Evolutionary conservation across 92 coral and sea anemone genomes (phyloP).

Genomic region (Paramuricea clavata): DNA sequence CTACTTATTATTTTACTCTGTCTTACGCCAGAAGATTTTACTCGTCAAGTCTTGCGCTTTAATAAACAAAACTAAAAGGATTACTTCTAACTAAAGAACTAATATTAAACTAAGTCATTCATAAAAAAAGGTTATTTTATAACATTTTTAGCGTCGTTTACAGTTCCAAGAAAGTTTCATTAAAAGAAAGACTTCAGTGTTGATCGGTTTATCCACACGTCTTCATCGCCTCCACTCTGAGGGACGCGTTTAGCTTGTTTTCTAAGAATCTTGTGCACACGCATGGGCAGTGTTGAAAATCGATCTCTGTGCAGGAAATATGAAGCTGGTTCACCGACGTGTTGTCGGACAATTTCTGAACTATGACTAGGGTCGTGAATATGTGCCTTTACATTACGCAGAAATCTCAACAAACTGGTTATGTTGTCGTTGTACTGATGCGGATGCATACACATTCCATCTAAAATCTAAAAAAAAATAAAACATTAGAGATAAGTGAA

Average conservation of each 20-base stretch:
- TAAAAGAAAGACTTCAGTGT: not conserved
- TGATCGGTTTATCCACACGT: not conserved
- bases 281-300: not conserved
- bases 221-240: not conserved
- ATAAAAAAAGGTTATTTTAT: not conserved
- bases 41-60: too few relatives aligned
- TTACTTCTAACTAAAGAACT: too few relatives aligned
- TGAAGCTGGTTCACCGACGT: not conserved
- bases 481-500: not conserved
- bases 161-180: not conserved
- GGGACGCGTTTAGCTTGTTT: not conserved
- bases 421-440: not conserved
- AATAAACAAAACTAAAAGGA: too few relatives aligned
- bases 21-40: too few relatives aligned
- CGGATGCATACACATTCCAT: not conserved
- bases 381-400: not conserved
- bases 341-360: not conserved
- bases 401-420: slow-evolving; percentile 14
- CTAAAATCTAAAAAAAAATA: not conserved
- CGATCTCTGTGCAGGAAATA: slow-evolving; percentile 12
- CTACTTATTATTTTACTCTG: too few relatives aligned
- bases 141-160: not conserved
- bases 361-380: not conserved
- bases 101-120: too few relatives aligned
- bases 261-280: not conserved